These are phyloP conservation scores for Trissonchulus sp. DNA, from an alignment of 2,888 invertebrate species.

Conservation along the genomic window DNA sequence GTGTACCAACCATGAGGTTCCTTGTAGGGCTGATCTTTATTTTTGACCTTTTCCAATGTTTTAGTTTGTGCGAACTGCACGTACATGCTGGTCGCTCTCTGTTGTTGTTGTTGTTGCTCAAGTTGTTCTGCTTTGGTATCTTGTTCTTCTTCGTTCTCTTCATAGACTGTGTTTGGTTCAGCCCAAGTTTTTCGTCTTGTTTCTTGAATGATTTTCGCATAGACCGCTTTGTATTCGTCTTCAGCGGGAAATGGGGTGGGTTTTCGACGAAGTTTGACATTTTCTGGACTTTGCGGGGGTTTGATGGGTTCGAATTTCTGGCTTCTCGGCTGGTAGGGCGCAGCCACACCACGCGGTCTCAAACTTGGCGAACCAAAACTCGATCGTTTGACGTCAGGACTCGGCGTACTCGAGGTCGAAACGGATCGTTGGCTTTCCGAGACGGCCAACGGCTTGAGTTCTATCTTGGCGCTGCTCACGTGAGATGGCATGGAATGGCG, in stretches of 20 bases:
- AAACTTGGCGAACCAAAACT: not conserved
- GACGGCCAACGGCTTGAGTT: no score
- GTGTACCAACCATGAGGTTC: no score
- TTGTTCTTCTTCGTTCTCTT: not conserved
- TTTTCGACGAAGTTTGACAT: not conserved
- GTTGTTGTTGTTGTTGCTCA: not conserved
- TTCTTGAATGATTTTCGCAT: not conserved
- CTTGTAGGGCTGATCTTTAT: no score
- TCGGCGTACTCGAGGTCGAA: no score
- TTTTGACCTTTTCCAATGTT: not conserved
- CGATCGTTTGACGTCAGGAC: no score
- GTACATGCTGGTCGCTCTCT: not conserved
- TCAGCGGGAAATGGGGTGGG: not conserved
- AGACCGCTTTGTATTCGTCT: not conserved
- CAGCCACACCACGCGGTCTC: not conserved
- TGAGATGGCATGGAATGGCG: no score
- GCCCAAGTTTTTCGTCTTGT: not conserved
- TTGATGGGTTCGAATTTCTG: not conserved
- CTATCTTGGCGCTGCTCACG: no score
- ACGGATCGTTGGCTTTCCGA: no score
- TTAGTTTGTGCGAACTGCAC: not conserved
- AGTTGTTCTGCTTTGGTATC: not conserved
- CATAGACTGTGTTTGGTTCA: not conserved
- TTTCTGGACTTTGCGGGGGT: not conserved
- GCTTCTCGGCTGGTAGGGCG: not conserved